A percentile compares a stretch with the other conserved stretches of the same genome.
phyloP scores from a whole-genome alignment of 2,113 vertebrate species.

The Salminus brasiliensis region DNA sequence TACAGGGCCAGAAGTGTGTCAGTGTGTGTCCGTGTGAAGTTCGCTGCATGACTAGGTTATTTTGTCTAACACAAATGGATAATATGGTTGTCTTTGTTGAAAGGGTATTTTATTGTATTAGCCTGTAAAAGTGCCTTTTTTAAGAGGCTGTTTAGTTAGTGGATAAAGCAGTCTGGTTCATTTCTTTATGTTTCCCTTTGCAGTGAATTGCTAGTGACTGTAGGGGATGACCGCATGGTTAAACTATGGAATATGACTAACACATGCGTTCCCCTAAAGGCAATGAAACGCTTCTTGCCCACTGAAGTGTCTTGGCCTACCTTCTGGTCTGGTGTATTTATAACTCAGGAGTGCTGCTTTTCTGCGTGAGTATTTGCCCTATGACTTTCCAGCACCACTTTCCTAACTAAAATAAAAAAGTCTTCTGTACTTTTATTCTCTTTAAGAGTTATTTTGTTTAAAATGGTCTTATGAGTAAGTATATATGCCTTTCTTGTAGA shows the following conservation, averaged over 20 bases:
- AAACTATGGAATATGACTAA: slow-evolving; percentile 93
- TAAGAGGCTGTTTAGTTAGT: neutral
- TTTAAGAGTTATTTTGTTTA: neutral
- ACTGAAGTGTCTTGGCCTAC: slow-evolving; percentile 90
- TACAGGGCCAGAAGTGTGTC: no score
- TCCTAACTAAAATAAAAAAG: neutral
- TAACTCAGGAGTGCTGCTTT: slow-evolving; percentile 87
- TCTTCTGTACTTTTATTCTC: no score
- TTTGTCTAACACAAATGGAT: no score
- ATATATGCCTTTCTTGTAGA: slow-evolving; percentile 63
- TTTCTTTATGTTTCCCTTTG: slow-evolving; percentile 17
- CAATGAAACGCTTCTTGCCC: slow-evolving; percentile 85
- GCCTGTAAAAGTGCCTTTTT: no score
- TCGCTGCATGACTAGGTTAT: no score
- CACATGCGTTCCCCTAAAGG: slow-evolving; percentile 79
- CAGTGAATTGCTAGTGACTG: slow-evolving; percentile 87
- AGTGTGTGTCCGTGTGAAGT: no score
- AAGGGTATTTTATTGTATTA: no score
- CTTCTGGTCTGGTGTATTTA: slow-evolving; percentile 81
- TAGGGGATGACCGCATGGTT: slow-evolving; percentile 87
- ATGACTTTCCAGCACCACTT: neutral
- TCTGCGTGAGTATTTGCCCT: slow-evolving; percentile 77
- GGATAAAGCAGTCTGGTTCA: neutral
- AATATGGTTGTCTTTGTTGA: no score
- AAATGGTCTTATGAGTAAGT: neutral